Base-by-base conservation (phyloP, 2,888 invertebrate species). In the Platerodrilus igneus region DNA sequence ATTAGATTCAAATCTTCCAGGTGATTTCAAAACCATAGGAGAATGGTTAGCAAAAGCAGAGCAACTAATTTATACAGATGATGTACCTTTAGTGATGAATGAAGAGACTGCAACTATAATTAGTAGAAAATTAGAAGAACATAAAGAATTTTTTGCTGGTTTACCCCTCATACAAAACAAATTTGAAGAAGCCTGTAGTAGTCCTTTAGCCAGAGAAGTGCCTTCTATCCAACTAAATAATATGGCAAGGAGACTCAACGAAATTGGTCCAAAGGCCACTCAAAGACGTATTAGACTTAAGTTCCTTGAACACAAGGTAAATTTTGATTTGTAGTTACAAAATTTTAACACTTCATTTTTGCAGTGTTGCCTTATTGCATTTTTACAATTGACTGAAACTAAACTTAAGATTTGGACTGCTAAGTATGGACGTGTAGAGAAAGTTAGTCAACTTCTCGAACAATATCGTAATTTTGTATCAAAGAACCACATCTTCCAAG, bases 31-130 rank as follows among this genome's bases (percentile, higher is more conserved):
- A 41, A 76, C 79, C 48, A 78, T 92, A 9, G 94, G 91, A 33
- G 86, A 88, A 64, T 95, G 95, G 93, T 69, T 96, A 33, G 85
- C 87, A 44, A 81, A 81, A 53, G 95, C 93, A 10, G 92, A 93
- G 65, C 81, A 82, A 58, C 69, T 89, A 32, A 68, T 92, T 32
- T 77, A 82, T 51, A 83, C 83, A 51, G 87, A 90, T 60, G 86
- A 90, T 63, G 83, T 91, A 58, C 87, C 91, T 4, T 77, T 79
- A 23, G 78, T 76, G 34, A 84, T 91, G 78, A 90, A 92, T 59
- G 91, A 92, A 69, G 86, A 87, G 66, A 89, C 90, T 21, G 91
- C 91, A 14, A 81, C 85, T 13, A 79, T 90, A 38, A 88, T 91
- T 48, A 90, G 90, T 58, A 80, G 83, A 58, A 90, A 91, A 68